These are phyloP conservation scores for Syncerus caffer DNA, from an alignment of 2,797 vertebrate species.

Conservation along the genomic window DNA sequence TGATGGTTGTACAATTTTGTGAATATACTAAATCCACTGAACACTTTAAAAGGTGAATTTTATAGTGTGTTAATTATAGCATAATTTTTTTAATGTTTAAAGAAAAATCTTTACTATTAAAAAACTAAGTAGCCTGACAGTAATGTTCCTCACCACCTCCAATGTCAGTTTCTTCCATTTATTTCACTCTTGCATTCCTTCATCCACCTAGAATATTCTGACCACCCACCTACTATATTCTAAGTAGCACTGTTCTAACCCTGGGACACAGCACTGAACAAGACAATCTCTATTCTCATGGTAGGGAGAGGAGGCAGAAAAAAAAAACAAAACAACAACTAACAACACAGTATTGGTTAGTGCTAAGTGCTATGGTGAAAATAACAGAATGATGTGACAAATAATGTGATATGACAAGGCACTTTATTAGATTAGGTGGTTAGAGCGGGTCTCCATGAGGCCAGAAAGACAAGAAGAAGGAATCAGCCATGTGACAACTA, in stretches of 20 bases:
- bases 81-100: background rate
- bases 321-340: background rate
- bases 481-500: background rate
- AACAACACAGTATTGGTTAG: background rate
- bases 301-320: background rate
- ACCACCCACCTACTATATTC: background rate
- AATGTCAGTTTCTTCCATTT: background rate
- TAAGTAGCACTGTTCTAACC: background rate
- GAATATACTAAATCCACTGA: background rate
- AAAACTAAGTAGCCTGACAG: background rate
- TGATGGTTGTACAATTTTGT: background rate
- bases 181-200: background rate
- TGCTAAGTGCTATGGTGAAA: background rate
- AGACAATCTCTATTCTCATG: background rate
- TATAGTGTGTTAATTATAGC: background rate
- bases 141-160: background rate
- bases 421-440: background rate
- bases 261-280: background rate
- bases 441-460: background rate
- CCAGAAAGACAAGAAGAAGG: background rate
- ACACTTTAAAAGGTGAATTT: background rate
- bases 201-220: background rate
- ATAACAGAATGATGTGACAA: background rate
- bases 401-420: background rate
- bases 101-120: background rate